Evolutionary conservation across 2,797 vertebrate genomes (phyloP).

Genomic region (Gallinago solitaria): DNA sequence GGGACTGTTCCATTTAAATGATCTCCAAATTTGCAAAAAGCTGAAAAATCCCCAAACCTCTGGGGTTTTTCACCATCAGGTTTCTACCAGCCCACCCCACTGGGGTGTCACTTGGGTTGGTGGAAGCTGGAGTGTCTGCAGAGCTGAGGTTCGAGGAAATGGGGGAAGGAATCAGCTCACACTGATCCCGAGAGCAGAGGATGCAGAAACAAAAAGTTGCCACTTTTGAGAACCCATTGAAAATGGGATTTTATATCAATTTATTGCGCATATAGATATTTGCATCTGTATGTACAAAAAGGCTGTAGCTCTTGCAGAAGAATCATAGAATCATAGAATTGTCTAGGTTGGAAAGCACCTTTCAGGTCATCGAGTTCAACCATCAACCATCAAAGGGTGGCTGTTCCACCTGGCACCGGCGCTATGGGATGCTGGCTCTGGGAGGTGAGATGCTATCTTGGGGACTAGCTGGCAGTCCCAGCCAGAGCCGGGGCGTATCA

Average conservation of each 20-base stretch:
- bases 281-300: no score
- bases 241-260: neutral
- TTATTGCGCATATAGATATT: neutral
- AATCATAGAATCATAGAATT: neutral
- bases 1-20: neutral
- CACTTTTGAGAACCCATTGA: neutral
- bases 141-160: neutral
- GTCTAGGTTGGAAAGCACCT: neutral
- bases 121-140: neutral
- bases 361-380: neutral
- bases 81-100: neutral
- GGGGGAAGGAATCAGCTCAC: fast-evolving
- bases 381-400: neutral
- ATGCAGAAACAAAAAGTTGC: neutral
- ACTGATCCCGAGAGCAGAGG: neutral
- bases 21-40: neutral
- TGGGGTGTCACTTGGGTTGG: neutral
- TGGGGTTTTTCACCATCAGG: fast-evolving
- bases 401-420: neutral
- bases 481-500: slow-evolving; percentile 25
- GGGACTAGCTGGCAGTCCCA: neutral
- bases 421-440: neutral
- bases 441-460: slow-evolving; percentile 12
- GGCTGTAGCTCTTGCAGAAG: neutral
- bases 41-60: neutral